Conservation (phyloP, 37 sponge, comb jelly and placozoan genomes). For the Mnemiopsis leidyi region DNA sequence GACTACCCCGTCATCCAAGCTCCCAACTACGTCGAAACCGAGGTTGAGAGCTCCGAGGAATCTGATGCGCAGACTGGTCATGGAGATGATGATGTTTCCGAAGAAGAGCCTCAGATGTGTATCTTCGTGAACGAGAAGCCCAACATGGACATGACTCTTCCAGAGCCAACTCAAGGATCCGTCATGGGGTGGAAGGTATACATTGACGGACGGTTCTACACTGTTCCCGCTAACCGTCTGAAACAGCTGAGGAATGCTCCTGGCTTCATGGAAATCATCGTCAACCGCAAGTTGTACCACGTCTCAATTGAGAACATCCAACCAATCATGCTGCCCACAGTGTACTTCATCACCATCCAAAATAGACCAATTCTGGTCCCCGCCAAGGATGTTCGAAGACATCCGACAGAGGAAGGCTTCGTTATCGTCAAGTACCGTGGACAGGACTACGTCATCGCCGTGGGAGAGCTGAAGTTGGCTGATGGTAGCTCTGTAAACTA, state of each 20-base stretch:
- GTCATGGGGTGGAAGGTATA: constrained; percentile 41
- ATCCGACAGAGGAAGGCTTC: background rate
- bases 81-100: background rate
- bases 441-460: constrained; percentile 30
- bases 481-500: constrained; percentile 12
- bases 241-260: constrained; percentile 44
- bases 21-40: constrained; percentile 15
- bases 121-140: constrained; percentile 49
- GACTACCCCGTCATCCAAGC: constrained; percentile 26
- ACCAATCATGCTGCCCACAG: constrained; percentile 22
- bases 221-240: constrained; percentile 20
- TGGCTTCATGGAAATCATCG: constrained; percentile 44
- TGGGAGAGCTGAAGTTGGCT: constrained; percentile 14
- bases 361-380: constrained; percentile 6
- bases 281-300: constrained; percentile 24
- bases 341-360: constrained; percentile 36
- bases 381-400: constrained; percentile 29
- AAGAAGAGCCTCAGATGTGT: constrained; percentile 30
- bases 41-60: constrained; percentile 31
- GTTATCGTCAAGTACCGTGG: constrained; percentile 27
- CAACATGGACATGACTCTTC: constrained; percentile 32
- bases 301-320: constrained; percentile 42
- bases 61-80: background rate
- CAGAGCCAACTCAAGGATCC: constrained; percentile 14
- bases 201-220: constrained; percentile 28